Base-by-base conservation (phyloP, 1,140 invertebrate species). In the Platorchestia sp. region DNA sequence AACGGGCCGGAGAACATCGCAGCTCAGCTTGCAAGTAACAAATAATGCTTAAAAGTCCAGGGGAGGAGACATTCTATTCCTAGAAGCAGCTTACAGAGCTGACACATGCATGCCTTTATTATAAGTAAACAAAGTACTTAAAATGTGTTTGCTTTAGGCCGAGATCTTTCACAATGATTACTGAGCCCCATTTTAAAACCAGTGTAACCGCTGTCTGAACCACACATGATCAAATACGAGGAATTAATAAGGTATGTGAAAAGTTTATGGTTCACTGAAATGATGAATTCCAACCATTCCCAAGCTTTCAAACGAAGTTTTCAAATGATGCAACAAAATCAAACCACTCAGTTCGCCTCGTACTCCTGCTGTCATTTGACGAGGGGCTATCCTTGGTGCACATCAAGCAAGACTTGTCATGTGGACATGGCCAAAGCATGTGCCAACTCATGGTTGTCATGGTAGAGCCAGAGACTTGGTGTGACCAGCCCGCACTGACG, bases 371-470 rank as follows among this genome's bases (percentile, higher is more conserved):
- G 59, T 45, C 87, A 90, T 90, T 93, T 93, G 91, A 93, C 44
- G 91, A 93, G 91, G n/a, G 45, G 45, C 43, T 93, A 47, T 93
- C 91, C 91, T 44, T 42, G 36, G 43, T 90, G 41, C 41, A 44
- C 45, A 93, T 93, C 91, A 93, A 93, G 91, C 45, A 42, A 27
- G 45, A 93, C 91, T 45, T 45, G 91, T 93, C 91, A 93, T 45
- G 91, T 45, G 91, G 40, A 93, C 91, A 93, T 93, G 91, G 10
- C 91, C 91, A 45, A 45, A 93, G 91, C 91, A 45, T 93, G 43
- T 93, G 91, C 91, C 43, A 47, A 93, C 91, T 93, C 91, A 93
- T 93, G 91, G 87, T 89, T 89, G 87, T 89, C 87, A 89, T 89
- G 87, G 87, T 44, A 14, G 87, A 75, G 87, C 41, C 87, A 41